Evolutionary conservation across 2,797 vertebrate species (phyloP).

Genomic region (Toxotes lorentzi): DNA sequence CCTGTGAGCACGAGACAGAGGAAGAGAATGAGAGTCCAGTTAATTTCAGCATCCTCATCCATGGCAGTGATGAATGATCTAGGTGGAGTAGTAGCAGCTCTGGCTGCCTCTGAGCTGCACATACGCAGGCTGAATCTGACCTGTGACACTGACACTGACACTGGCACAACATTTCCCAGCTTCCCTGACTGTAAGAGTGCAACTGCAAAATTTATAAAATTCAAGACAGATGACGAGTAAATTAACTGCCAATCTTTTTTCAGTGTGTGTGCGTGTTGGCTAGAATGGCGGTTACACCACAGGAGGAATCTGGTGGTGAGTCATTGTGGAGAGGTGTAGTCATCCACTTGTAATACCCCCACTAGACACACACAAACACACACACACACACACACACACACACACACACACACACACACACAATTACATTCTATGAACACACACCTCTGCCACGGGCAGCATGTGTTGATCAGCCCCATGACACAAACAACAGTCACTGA

Average conservation of each 20-base stretch:
- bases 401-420: slow-evolving; percentile 12
- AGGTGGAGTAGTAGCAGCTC: slow-evolving; percentile 71
- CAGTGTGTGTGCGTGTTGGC: slow-evolving; percentile 30
- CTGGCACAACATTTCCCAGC: slow-evolving; percentile 62
- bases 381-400: slow-evolving; percentile 19
- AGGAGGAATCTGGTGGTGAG: slow-evolving; percentile 76
- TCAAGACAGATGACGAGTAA: slow-evolving; percentile 22
- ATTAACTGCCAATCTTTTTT: slow-evolving; percentile 46
- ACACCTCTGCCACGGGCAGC: slow-evolving; percentile 54
- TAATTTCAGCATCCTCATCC: slow-evolving; percentile 82
- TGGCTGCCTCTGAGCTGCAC: slow-evolving; percentile 62
- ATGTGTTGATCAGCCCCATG: slow-evolving; percentile 56
- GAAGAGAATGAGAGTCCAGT: slow-evolving; percentile 72
- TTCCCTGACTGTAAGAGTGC: slow-evolving; percentile 35
- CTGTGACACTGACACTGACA: slow-evolving; percentile 61
- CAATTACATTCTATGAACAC: slow-evolving; percentile 42
- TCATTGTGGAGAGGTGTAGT: slow-evolving; percentile 80
- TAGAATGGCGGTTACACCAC: slow-evolving; percentile 61
- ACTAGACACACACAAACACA: slow-evolving; percentile 43
- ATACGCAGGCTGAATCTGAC: slow-evolving; percentile 69
- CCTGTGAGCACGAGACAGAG: slow-evolving; percentile 54
- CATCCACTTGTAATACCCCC: slow-evolving; percentile 77
- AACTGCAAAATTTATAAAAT: slow-evolving; percentile 49
- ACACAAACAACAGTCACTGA: slow-evolving; percentile 56
- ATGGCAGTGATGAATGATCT: slow-evolving; percentile 82